These are phyloP conservation scores for Pongo abelii DNA, from an alignment of 2,113 vertebrate genomes.

Conservation along the genomic window DNA sequence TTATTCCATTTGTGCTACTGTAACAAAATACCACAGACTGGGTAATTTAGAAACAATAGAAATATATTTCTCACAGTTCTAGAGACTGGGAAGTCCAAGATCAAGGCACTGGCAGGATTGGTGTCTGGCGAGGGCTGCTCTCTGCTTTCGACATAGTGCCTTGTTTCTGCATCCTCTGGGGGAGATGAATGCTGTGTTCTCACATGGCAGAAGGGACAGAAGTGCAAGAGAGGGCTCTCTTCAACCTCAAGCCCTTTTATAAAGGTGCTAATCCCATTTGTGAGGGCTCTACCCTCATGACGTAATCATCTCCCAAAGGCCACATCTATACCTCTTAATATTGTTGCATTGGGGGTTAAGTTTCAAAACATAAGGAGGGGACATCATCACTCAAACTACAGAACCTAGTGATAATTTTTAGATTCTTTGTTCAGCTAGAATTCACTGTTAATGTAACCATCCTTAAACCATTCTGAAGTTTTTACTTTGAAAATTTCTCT, in stretches of 20 bases:
- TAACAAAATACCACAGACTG: not conserved
- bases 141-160: not conserved
- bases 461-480: not conserved
- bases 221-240: not conserved
- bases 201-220: not conserved
- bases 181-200: not conserved
- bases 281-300: not conserved
- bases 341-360: not conserved
- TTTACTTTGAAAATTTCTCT: slow-evolving; percentile 1
- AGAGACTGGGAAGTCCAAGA: not conserved
- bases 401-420: not conserved
- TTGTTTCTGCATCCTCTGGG: not conserved
- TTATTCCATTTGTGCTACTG: not conserved
- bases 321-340: not conserved
- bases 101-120: not conserved
- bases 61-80: not conserved
- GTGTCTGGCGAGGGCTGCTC: not conserved
- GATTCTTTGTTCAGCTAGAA: slow-evolving; percentile 22
- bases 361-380: not conserved
- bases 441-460: slow-evolving; percentile 29
- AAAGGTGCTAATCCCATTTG: not conserved
- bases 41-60: not conserved
- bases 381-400: not conserved
- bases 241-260: not conserved
- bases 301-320: not conserved